phyloP scores from a whole-genome alignment of 1,140 invertebrate species.

The Aphelenchoides fujianensis region DNA sequence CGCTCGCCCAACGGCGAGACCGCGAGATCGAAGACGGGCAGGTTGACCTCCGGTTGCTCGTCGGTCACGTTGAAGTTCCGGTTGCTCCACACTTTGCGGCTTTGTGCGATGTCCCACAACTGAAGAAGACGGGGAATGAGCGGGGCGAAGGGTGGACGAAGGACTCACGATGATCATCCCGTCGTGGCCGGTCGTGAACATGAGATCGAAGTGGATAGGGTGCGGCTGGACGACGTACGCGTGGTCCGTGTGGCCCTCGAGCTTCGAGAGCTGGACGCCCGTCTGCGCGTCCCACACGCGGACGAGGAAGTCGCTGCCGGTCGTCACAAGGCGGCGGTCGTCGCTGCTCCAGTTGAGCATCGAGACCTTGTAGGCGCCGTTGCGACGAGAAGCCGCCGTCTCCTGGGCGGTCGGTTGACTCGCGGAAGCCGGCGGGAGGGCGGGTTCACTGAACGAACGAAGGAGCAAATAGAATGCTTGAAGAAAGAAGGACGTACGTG shows the following conservation, averaged over 20 bases:
- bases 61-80: constrained; percentile 33
- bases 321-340: constrained; percentile 82
- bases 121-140: constrained; percentile 27
- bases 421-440: neutral
- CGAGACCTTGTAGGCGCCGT: constrained; percentile 76
- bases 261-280: constrained; percentile 69
- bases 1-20: constrained; percentile 77
- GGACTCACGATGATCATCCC: constrained; percentile 66
- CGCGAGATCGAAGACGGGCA: constrained; percentile 91
- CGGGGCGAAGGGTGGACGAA: neutral
- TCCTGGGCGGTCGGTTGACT: constrained; percentile 15
- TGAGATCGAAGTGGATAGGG: constrained; percentile 75
- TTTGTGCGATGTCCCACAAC: constrained; percentile 53
- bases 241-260: constrained; percentile 84
- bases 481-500: neutral
- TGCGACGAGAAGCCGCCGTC: constrained; percentile 64
- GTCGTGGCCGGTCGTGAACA: constrained; percentile 90
- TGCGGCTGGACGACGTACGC: constrained; percentile 89
- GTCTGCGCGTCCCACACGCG: constrained; percentile 79
- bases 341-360: constrained; percentile 92
- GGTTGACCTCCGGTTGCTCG: constrained; percentile 29
- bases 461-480: neutral
- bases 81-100: constrained; percentile 39
- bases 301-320: constrained; percentile 76
- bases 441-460: constrained; percentile 20